Conservation (phyloP, 1,140 invertebrate species). For the Cepaea nemoralis region DNA sequence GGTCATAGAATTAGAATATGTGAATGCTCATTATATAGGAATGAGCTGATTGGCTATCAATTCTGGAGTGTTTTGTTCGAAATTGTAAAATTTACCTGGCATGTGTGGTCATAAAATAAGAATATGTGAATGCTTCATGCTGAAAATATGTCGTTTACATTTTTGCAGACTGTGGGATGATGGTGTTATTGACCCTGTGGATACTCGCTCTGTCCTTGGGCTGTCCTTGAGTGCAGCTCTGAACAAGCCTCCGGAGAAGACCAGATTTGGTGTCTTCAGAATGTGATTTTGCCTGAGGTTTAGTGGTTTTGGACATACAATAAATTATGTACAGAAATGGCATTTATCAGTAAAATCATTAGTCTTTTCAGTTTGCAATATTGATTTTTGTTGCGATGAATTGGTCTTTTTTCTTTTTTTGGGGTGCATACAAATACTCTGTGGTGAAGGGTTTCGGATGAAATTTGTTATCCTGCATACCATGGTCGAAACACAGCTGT, state of each 20-base stretch:
- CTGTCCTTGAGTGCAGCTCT: conserved; percentile 69
- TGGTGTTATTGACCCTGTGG: conserved; percentile 71
- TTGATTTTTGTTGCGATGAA: too few relatives aligned
- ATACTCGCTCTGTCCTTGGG: conserved; percentile 69
- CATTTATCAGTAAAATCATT: too few relatives aligned
- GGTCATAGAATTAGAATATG: too few relatives aligned
- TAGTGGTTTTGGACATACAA: too few relatives aligned
- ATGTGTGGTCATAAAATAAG: not conserved
- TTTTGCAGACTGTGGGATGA: conserved; percentile 71
- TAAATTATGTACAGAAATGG: too few relatives aligned
- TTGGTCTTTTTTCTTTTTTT: too few relatives aligned
- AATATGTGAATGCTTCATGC: not conserved
- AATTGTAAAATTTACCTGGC: not conserved
- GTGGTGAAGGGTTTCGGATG: too few relatives aligned
- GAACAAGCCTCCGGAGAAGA: conserved; percentile 63
- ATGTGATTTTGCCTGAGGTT: conserved; percentile 67
- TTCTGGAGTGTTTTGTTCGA: not conserved
- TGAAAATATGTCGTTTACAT: too few relatives aligned
- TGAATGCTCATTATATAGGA: not conserved
- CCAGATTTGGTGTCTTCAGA: conserved; percentile 71
- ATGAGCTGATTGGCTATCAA: not conserved
- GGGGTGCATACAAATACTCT: too few relatives aligned
- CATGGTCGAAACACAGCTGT: too few relatives aligned
- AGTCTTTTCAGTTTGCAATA: too few relatives aligned
- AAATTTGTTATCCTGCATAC: too few relatives aligned